Base-by-base conservation (phyloP, 2,113 vertebrate genomes). In the Lethenteron reissneri region DNA sequence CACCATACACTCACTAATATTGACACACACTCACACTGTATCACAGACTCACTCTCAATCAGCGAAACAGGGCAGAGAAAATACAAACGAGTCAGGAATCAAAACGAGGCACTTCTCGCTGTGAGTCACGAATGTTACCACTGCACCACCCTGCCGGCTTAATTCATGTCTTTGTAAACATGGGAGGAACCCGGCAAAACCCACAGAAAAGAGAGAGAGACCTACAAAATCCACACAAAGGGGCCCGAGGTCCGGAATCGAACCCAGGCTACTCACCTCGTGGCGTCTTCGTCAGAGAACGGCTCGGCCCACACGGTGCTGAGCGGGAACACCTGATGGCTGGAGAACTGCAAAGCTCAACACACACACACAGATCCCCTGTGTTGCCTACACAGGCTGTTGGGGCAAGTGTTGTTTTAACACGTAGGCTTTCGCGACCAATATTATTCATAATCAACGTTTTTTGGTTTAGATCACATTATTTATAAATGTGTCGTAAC, bases 291-390 rank as follows among this genome's bases (percentile, higher is more conserved):
- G 81, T 97, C 94, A 12, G 88, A 85, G 75, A 92, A 80, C 1
- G 88, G 84, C 77, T 99, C 94, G 74, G 86, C 87, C 94, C 94
- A 99, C n/a, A 99, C 78, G 0, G 92, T 96, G 71, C 85, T 82
- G 78, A 99, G 77, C 8, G 88, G 85, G 76, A 97, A 97, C 74
- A 99, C 85, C 69, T 99, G 92, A 75, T 99, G 94, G 1, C 89
- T 97, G 76, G 94, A 99, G 76, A 99, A 99, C 94, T 99, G 80
- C n/a, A 74, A 41, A 75, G 72, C 69, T 58, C 58, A 58, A 1
- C 5, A 57, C 71, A 58, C 9, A 70, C 4, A 74, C 56, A 10
- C 72, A 71, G 64, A 60, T 75, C 10, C 17, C 3, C 11, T 1
- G 2, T 1, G 70, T 68, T 71, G 73, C 72, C 71, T 56, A 70